Evolutionary conservation across 2,888 invertebrate genomes (phyloP).

Genomic region (Tillus elongatus): DNA sequence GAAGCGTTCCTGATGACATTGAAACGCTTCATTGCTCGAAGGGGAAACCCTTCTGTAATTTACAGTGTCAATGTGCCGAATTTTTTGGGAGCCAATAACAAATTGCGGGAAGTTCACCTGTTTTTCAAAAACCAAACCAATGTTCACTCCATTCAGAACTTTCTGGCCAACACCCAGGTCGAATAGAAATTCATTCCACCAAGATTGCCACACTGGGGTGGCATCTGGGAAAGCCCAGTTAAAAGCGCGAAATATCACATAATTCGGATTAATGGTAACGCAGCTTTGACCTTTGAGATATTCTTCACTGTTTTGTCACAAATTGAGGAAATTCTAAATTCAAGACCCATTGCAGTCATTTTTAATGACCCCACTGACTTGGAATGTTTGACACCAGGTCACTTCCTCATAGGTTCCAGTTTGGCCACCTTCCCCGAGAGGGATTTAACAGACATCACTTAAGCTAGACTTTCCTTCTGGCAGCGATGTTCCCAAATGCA

Average conservation of each 20-base stretch:
- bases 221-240: not conserved
- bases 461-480: too few species aligned
- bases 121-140: constrained; percentile 4
- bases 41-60: constrained; percentile 10
- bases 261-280: too few species aligned
- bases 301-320: not conserved
- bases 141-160: not conserved
- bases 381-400: not conserved
- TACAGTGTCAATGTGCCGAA: constrained; percentile 16
- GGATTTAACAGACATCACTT: too few species aligned
- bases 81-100: constrained; percentile 16
- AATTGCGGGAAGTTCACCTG: constrained; percentile 11
- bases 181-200: not conserved
- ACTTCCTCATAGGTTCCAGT: too few species aligned
- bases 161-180: not conserved
- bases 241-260: too few species aligned
- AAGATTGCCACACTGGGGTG: not conserved
- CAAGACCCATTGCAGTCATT: not conserved
- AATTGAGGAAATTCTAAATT: constrained; percentile 1
- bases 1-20: constrained; percentile 15
- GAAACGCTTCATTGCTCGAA: constrained; percentile 17
- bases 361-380: not conserved
- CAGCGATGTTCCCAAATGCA: too few species aligned
- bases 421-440: too few species aligned
- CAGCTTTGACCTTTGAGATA: too few species aligned